Percentiles rank a stretch among this genome's conserved stretches.
phyloP scores from a whole-genome alignment of 2,888 invertebrate genomes.

The Cryptosula pallasiana region DNA sequence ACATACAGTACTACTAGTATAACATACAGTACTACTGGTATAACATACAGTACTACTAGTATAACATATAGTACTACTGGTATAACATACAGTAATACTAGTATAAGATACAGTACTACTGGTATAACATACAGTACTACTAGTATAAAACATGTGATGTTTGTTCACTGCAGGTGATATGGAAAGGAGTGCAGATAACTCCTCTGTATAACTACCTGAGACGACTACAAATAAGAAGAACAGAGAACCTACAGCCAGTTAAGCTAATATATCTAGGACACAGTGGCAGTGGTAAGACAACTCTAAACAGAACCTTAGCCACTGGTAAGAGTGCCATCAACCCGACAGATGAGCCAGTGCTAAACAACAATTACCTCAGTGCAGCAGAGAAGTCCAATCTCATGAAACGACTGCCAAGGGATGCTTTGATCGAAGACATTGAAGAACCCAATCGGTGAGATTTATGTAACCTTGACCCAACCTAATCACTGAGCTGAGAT shows the following conservation, averaged over 20 bases:
- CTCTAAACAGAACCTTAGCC: constrained; percentile 38
- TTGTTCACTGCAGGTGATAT: constrained; percentile 33
- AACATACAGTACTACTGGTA: too few species aligned
- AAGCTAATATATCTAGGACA: constrained; percentile 45
- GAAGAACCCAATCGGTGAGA: constrained; percentile 22
- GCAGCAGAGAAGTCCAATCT: constrained; percentile 13
- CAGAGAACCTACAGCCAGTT: constrained; percentile 46
- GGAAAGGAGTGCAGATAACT: constrained; percentile 46
- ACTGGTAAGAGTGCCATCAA: constrained; percentile 33
- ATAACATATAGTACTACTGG: too few species aligned
- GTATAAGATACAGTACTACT: too few species aligned
- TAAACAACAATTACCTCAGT: constrained; percentile 7
- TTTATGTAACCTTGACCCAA: too few species aligned
- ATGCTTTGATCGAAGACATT: constrained; percentile 8
- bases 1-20: too few species aligned
- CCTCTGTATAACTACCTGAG: constrained; percentile 46
- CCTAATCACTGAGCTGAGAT: too few species aligned
- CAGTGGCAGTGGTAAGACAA: constrained; percentile 46
- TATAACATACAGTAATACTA: too few species aligned
- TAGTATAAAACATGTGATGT: too few species aligned
- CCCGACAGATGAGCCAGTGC: neutral
- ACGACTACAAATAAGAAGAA: constrained; percentile 41
- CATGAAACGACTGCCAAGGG: constrained; percentile 20
- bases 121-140: too few species aligned
- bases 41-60: too few species aligned